Percentiles rank a stretch among this genome's conserved stretches.
Conservation (phyloP, 2,113 vertebrate species). For the Mormyrus iriodes region DNA sequence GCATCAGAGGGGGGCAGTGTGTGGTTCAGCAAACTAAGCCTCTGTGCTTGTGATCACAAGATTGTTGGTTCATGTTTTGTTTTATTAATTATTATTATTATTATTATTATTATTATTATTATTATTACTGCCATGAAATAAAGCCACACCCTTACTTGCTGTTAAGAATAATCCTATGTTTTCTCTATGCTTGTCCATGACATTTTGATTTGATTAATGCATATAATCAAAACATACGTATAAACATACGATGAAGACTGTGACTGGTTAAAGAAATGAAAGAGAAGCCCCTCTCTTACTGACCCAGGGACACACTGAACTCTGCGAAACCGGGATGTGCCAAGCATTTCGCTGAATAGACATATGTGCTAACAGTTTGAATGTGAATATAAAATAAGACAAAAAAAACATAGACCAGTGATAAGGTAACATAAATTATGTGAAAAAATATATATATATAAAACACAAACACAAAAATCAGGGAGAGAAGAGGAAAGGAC, state of each 20-base stretch:
- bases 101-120: no score
- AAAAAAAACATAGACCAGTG: background rate
- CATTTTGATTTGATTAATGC: no score
- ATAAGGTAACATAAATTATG: background rate
- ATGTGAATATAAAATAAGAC: background rate
- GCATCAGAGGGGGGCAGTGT: no score
- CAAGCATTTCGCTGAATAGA: background rate
- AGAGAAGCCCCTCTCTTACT: background rate
- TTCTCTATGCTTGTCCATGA: background rate
- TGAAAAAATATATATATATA: background rate
- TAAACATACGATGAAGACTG: background rate
- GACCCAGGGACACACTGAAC: background rate
- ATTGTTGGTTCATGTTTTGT: no score
- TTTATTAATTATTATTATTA: no score
- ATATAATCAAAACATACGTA: no score
- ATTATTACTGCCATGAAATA: no score
- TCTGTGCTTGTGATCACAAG: no score
- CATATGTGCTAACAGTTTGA: background rate
- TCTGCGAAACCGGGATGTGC: background rate
- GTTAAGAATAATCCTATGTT: no score
- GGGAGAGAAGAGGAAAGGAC: background rate
- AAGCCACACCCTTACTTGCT: no score
- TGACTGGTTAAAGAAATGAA: background rate
- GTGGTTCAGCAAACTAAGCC: no score
- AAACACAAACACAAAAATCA: background rate